Evolutionary conservation across 2,113 vertebrate species (phyloP).

Genomic region (Smithornis capensis): DNA sequence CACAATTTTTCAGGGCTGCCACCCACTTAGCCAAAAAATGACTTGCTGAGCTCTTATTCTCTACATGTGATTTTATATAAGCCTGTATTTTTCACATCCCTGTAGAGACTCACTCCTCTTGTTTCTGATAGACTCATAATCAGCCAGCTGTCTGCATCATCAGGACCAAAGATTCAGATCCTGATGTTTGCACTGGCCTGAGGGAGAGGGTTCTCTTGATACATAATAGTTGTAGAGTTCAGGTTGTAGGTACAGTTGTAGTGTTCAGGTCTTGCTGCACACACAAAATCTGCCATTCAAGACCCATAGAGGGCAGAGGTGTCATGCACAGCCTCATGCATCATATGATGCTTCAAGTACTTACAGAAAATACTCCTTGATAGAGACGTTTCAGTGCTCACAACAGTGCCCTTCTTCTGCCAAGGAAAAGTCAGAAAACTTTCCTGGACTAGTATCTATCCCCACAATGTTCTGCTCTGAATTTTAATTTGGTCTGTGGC

Average conservation of each 20-base stretch:
- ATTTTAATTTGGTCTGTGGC: background rate
- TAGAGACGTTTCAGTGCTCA: background rate
- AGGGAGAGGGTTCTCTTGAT: background rate
- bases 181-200: background rate
- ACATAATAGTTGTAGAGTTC: background rate
- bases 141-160: background rate
- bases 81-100: background rate
- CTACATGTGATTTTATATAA: background rate
- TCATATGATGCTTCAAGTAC: background rate
- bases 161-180: background rate
- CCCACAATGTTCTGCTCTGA: background rate
- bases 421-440: background rate
- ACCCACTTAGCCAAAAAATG: background rate
- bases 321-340: background rate
- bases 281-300: background rate
- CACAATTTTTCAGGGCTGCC: background rate
- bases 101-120: background rate
- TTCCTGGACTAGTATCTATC: background rate
- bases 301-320: slow-evolving; percentile 50
- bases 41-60: background rate
- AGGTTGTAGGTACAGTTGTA: background rate
- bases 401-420: background rate
- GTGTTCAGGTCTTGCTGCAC: background rate
- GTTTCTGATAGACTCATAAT: background rate
- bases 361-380: background rate